phyloP scores from a whole-genome alignment of 2,888 invertebrate genomes.

The Callimorpha dominula region DNA sequence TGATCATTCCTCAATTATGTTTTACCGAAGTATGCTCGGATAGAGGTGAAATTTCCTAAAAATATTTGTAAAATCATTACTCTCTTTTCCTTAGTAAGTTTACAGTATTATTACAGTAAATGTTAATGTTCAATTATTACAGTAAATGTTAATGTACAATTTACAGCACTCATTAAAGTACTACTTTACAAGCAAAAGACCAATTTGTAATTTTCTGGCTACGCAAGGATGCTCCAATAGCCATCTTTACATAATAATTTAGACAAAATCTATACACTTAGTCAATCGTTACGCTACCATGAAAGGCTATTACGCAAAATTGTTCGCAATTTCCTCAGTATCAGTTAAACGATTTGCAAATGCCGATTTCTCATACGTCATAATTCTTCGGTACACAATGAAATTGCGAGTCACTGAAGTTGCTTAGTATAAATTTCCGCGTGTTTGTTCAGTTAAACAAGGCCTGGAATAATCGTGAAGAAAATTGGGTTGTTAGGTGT shows the following conservation, averaged over 20 bases:
- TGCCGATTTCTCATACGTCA: conserved; percentile 84
- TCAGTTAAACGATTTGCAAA: conserved; percentile 84
- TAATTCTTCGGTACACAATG: conserved; percentile 85
- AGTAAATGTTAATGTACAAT: too few relatives aligned
- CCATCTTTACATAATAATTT: conserved; percentile 46
- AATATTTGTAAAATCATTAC: too few relatives aligned
- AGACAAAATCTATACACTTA: conserved; percentile 49
- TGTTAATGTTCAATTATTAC: too few relatives aligned
- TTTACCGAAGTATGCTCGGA: too few relatives aligned
- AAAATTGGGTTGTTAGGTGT: conserved; percentile 29
- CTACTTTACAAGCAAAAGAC: too few relatives aligned
- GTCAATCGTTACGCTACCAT: conserved; percentile 52
- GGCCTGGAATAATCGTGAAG: conserved; percentile 28
- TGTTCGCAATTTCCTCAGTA: conserved; percentile 82
- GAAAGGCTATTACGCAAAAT: conserved; percentile 81
- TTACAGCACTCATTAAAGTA: too few relatives aligned
- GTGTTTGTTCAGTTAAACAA: conserved; percentile 68
- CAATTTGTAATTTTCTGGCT: background rate
- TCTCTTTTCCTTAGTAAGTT: too few relatives aligned
- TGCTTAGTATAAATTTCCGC: conserved; percentile 73
- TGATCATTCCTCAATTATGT: too few relatives aligned
- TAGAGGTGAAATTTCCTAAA: too few relatives aligned
- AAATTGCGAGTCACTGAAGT: conserved; percentile 76
- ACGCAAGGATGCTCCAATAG: conserved; percentile 14
- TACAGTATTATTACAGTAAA: too few relatives aligned